Percentiles rank a stretch among this genome's conserved stretches.
Evolutionary conservation across 37 sponge, comb jelly and placozoan species (phyloP).

Genomic region (Cladorhizidae sp.): DNA sequence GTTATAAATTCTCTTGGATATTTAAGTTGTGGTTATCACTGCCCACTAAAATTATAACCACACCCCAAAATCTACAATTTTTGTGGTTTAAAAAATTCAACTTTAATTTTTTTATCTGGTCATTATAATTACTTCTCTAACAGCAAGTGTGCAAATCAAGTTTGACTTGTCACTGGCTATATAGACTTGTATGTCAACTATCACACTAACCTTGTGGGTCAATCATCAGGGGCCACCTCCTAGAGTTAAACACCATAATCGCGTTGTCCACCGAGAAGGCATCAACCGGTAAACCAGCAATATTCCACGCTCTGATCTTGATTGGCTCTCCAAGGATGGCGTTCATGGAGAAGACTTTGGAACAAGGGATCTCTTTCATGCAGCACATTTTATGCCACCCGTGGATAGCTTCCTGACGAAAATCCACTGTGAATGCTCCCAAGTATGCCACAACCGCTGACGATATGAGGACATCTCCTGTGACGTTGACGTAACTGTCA

Average conservation of each 20-base stretch:
- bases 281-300: slow-evolving; percentile 96
- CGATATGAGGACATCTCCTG: slow-evolving; percentile 95
- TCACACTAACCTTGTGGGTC: slow-evolving; percentile 89
- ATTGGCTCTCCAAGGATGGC: slow-evolving; percentile 94
- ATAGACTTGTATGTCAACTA: too few relatives aligned
- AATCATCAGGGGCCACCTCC: slow-evolving; percentile 98
- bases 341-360: slow-evolving; percentile 73
- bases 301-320: slow-evolving; percentile 95
- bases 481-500: slow-evolving; percentile 78
- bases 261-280: slow-evolving; percentile 97
- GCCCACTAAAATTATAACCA: too few relatives aligned
- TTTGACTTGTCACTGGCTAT: too few relatives aligned
- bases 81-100: too few relatives aligned
- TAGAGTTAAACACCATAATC: slow-evolving; percentile 87
- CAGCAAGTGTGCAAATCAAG: too few relatives aligned
- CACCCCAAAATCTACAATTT: too few relatives aligned
- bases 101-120: too few relatives aligned
- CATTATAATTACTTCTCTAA: too few relatives aligned
- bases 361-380: slow-evolving; percentile 83
- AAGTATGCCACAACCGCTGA: slow-evolving; percentile 97
- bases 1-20: too few relatives aligned
- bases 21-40: too few relatives aligned
- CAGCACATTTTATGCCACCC: slow-evolving; percentile 88
- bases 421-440: slow-evolving; percentile 98
- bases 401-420: slow-evolving; percentile 78